Evolutionary conservation across 1,140 invertebrate species (phyloP).

Genomic region (Acromyrmex heyeri): DNA sequence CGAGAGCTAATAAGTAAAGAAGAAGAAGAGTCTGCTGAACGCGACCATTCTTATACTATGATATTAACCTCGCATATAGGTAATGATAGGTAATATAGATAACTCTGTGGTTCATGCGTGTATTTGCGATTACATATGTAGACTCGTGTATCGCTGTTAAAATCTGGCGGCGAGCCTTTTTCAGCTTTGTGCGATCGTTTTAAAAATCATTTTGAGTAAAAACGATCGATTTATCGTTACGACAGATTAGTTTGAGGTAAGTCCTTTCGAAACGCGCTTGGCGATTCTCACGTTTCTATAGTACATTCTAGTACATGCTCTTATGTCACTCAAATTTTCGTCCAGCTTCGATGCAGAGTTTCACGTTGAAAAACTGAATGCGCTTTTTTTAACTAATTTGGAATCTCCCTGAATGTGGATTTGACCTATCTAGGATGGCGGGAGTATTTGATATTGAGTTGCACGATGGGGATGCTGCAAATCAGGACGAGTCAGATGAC

Average conservation of each 20-base stretch:
- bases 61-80: not conserved
- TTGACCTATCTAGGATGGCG: conserved; percentile 88
- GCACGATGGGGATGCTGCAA: conserved; percentile 89
- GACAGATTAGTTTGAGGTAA: conserved; percentile 7
- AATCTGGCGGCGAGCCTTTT: not conserved
- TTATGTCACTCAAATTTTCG: conserved; percentile 19
- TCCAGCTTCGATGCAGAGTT: not conserved
- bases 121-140: conserved; percentile 47
- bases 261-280: not conserved
- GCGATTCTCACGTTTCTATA: not conserved
- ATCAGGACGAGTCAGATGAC: conserved; percentile 92
- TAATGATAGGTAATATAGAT: not conserved
- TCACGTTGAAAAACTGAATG: not conserved
- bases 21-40: too few species aligned
- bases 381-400: not conserved
- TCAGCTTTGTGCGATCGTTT: not conserved
- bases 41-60: too few species aligned
- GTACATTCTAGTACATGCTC: too few species aligned
- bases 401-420: conserved; percentile 74
- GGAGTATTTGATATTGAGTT: conserved; percentile 96
- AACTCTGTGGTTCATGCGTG: conserved; percentile 5
- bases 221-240: not conserved
- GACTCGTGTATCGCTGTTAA: not conserved
- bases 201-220: not conserved
- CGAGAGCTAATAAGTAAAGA: too few species aligned